These are phyloP conservation scores for Bambusicola thoracicus DNA, from an alignment of 2,113 vertebrate genomes.

Conservation along the genomic window DNA sequence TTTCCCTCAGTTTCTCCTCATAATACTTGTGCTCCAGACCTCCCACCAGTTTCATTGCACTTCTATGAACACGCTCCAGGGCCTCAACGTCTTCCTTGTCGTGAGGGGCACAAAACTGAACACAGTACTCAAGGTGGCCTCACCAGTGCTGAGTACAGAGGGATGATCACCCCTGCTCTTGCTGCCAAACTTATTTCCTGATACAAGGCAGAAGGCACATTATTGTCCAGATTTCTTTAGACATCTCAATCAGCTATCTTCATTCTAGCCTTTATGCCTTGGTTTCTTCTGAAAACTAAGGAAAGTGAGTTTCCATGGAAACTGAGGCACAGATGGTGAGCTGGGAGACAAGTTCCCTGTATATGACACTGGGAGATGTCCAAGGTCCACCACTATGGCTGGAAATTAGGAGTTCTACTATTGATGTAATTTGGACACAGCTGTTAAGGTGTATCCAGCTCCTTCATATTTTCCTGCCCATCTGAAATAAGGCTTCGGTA, in stretches of 20 bases:
- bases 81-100: no score
- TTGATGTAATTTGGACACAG: slow-evolving; percentile 46
- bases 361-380: slow-evolving; percentile 19
- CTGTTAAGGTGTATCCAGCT: slow-evolving; percentile 35
- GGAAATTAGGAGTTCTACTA: slow-evolving; percentile 19
- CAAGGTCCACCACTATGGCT: slow-evolving; percentile 37
- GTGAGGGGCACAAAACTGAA: no score
- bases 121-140: no score
- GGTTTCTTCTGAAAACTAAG: neutral
- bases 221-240: neutral
- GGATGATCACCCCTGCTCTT: no score
- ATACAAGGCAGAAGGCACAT: neutral
- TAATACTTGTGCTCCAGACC: no score
- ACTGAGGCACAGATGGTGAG: slow-evolving; percentile 61
- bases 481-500: neutral
- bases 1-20: no score
- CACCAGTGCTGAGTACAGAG: no score
- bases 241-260: neutral
- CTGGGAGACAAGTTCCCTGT: slow-evolving; percentile 36
- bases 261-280: neutral
- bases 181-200: no score
- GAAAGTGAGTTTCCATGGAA: slow-evolving; percentile 60
- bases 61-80: no score
- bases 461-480: neutral
- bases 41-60: no score